Percentiles rank a stretch among this genome's conserved stretches.
Evolutionary conservation across 2,888 invertebrate species (phyloP).

Genomic region (Lithophane semibrunnea): DNA sequence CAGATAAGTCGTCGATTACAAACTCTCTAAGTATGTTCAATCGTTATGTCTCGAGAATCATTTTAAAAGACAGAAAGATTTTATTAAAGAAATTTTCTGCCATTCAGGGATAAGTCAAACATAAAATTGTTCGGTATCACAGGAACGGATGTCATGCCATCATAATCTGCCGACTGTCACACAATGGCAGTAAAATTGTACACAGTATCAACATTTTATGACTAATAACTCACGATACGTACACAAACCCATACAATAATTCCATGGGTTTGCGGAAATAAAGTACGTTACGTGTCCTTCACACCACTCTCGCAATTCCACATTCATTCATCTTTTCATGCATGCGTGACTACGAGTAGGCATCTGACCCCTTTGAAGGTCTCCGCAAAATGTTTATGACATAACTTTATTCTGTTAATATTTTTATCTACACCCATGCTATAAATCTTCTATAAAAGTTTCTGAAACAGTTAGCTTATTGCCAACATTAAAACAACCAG

Average conservation of each 20-base stretch:
- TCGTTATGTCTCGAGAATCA: no score
- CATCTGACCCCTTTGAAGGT: slow-evolving; percentile 27
- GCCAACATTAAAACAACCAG: no score
- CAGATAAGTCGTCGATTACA: no score
- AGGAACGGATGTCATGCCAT: neutral
- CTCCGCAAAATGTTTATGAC: slow-evolving; percentile 5
- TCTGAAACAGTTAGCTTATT: no score
- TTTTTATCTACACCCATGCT: no score
- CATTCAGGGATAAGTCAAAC: no score
- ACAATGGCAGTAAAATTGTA: neutral
- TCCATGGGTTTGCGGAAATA: slow-evolving; percentile 29
- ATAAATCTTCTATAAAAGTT: no score
- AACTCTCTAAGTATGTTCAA: no score
- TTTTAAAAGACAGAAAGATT: no score
- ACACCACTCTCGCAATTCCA: slow-evolving; percentile 29
- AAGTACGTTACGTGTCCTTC: slow-evolving; percentile 11
- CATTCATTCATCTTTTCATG: slow-evolving; percentile 39
- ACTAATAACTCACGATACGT: neutral
- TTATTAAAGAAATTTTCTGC: no score
- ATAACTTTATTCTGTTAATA: neutral
- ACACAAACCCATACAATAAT: slow-evolving; percentile 14
- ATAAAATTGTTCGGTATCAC: neutral
- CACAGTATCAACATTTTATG: neutral
- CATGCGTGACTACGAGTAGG: slow-evolving; percentile 10
- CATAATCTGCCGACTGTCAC: neutral